Conservation (phyloP, 1,140 invertebrate genomes). For the Drosophila dunni region DNA sequence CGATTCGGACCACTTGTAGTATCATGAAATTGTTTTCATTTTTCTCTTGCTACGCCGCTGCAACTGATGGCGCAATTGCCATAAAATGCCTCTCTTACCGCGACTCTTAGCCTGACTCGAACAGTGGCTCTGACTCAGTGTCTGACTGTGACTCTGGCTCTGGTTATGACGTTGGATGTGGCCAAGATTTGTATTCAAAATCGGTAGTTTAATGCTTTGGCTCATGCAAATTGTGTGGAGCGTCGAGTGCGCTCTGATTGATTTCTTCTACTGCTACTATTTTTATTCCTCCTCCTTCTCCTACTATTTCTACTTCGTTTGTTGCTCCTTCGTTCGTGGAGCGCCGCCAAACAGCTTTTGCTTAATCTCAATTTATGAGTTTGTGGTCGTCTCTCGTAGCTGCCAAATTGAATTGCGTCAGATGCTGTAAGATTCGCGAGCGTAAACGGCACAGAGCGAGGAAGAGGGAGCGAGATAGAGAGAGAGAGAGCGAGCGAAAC, state of each 20-base stretch:
- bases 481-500: neutral
- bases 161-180: constrained; percentile 29
- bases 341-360: constrained; percentile 47
- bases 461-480: neutral
- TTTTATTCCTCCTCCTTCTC: constrained; percentile 12
- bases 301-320: neutral
- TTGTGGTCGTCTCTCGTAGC: constrained; percentile 56
- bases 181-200: constrained; percentile 13
- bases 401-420: constrained; percentile 80
- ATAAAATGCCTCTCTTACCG: constrained; percentile 72
- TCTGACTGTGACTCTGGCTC: constrained; percentile 34
- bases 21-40: constrained; percentile 85
- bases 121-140: constrained; percentile 26
- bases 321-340: too few species aligned
- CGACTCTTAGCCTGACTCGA: constrained; percentile 49
- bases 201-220: constrained; percentile 52
- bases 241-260: constrained; percentile 70
- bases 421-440: constrained; percentile 45
- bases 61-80: constrained; percentile 80
- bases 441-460: neutral
- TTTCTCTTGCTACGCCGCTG: constrained; percentile 83
- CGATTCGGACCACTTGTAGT: constrained; percentile 85
- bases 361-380: constrained; percentile 80
- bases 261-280: constrained; percentile 44
- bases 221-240: constrained; percentile 77